These are phyloP conservation scores for Junonia oenone DNA, from an alignment of 2,888 invertebrate species.

Conservation along the genomic window DNA sequence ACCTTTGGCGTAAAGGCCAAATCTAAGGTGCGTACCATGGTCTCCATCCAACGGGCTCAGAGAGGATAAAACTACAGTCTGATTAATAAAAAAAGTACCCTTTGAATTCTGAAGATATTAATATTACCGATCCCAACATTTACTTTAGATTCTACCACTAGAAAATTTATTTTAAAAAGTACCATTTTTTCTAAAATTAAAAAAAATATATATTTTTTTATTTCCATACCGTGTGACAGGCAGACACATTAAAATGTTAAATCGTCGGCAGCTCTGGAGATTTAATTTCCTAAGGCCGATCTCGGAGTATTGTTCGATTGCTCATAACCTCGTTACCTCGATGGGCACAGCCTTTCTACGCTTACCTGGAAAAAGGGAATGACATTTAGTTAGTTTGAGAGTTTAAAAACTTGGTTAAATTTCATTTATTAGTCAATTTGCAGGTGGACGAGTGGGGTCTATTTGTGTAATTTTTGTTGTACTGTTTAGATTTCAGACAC, in stretches of 20 bases:
- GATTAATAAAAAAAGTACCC: no score
- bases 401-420: neutral
- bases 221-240: neutral
- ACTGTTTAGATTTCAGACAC: no score
- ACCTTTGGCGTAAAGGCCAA: no score
- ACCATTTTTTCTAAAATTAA: no score
- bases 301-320: constrained; percentile 21
- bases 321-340: constrained; percentile 22
- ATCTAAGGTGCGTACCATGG: no score
- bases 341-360: constrained; percentile 11
- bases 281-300: constrained; percentile 65
- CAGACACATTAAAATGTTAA: constrained; percentile 52
- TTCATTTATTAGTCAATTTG: neutral
- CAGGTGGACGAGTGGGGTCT: no score
- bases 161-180: neutral
- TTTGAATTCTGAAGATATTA: no score
- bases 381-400: neutral
- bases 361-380: constrained; percentile 16
- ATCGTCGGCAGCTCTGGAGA: constrained; percentile 45
- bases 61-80: no score
- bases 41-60: no score
- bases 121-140: no score
- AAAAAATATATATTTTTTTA: neutral
- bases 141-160: no score
- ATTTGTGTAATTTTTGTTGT: no score